Conservation (phyloP, 2,888 invertebrate species). For the Morpho achilles region DNA sequence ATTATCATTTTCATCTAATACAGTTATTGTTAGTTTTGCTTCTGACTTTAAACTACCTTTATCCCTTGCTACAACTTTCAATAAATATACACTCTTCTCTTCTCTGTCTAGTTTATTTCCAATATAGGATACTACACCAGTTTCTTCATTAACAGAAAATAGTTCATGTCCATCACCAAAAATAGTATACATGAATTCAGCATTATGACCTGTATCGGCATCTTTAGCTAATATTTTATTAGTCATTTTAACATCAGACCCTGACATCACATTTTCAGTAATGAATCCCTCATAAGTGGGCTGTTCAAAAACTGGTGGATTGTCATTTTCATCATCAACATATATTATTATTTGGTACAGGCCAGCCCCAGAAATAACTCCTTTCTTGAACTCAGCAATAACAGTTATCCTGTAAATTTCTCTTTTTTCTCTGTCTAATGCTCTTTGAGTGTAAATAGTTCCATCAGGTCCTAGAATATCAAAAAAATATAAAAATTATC, state of each 20-base stretch:
- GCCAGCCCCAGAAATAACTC: constrained; percentile 83
- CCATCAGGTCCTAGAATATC: constrained; percentile 80
- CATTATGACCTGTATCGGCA: constrained; percentile 83
- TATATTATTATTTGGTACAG: constrained; percentile 89
- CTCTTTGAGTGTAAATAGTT: constrained; percentile 86
- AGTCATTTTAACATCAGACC: constrained; percentile 84
- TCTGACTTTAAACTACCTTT: constrained; percentile 87
- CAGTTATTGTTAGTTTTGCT: constrained; percentile 83
- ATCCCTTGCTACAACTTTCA: constrained; percentile 87
- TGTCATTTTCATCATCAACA: constrained; percentile 93
- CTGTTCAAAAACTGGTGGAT: constrained; percentile 88
- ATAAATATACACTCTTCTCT: constrained; percentile 81
- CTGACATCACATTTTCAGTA: constrained; percentile 85
- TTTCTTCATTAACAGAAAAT: constrained; percentile 83
- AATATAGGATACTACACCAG: constrained; percentile 80
- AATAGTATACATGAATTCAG: constrained; percentile 83
- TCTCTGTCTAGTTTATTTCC: constrained; percentile 85
- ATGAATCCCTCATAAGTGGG: constrained; percentile 87
- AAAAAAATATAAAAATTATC: background rate
- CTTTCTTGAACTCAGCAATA: constrained; percentile 87
- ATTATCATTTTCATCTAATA: constrained; percentile 92
- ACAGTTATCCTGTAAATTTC: constrained; percentile 87
- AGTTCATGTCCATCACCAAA: constrained; percentile 87
- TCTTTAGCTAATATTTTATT: constrained; percentile 85
- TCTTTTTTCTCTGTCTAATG: constrained; percentile 87